Percentiles rank a stretch among this genome's conserved stretches.
Evolutionary conservation across 2,797 vertebrate species (phyloP).

Genomic region (Gila robusta): DNA sequence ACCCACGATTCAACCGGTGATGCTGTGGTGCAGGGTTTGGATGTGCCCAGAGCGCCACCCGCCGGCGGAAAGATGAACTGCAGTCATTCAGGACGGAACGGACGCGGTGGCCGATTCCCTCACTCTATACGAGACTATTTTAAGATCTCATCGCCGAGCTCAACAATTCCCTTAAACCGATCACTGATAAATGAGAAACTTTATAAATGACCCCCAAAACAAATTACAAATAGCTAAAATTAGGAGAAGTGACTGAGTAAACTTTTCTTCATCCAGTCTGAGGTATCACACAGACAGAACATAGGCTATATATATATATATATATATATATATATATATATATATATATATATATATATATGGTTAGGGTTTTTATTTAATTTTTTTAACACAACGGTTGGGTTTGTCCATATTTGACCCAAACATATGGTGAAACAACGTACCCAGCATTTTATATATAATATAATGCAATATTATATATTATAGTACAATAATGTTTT

Average conservation of each 20-base stretch:
- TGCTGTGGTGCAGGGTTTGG: background rate
- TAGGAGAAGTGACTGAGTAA: background rate
- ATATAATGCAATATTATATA: no score
- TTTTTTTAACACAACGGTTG: no score
- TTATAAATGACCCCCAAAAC: background rate
- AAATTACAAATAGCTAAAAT: background rate
- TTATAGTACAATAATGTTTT: background rate
- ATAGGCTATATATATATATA: no score
- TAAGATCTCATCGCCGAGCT: background rate
- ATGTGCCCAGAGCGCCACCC: constrained; percentile 58
- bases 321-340: no score
- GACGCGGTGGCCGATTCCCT: background rate
- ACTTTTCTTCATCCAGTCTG: constrained; percentile 21
- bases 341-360: no score
- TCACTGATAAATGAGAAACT: background rate
- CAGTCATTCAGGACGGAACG: background rate
- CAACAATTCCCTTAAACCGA: background rate
- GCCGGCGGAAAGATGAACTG: constrained; percentile 13
- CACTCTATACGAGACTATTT: constrained; percentile 1
- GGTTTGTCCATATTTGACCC: no score
- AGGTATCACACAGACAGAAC: no score
- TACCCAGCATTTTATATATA: no score
- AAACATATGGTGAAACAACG: no score
- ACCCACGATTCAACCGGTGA: constrained; percentile 1
- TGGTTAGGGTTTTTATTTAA: no score